A percentile compares a stretch with the other conserved stretches of the same genome.
Evolutionary conservation across 2,888 invertebrate species (phyloP).

Genomic region (Sipunculus nudus): DNA sequence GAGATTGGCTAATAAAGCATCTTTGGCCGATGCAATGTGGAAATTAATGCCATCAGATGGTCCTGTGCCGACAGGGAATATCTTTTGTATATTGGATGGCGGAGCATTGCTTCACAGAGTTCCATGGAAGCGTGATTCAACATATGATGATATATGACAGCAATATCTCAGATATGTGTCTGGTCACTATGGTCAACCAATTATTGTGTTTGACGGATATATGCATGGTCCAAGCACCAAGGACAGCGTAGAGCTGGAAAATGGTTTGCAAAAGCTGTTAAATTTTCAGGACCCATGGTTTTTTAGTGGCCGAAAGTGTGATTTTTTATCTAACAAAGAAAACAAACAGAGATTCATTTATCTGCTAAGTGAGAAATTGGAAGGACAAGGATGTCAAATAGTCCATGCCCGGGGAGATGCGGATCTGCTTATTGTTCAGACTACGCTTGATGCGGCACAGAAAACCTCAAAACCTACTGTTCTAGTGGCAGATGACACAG

Average conservation of each 20-base stretch:
- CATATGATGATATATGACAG: conserved; percentile 30
- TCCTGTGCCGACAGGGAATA: too few species aligned
- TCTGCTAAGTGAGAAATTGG: conserved; percentile 23
- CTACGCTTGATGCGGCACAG: conserved; percentile 25
- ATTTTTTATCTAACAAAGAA: conserved; percentile 37
- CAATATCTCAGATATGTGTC: conserved; percentile 26
- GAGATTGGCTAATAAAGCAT: too few species aligned
- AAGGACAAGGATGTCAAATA: conserved; percentile 9
- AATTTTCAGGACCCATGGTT: conserved; percentile 30
- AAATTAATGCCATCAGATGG: too few species aligned
- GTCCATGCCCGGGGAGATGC: conserved; percentile 43
- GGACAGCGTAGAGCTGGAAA: conserved; percentile 36
- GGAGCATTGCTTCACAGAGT: conserved; percentile 38
- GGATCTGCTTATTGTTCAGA: conserved; percentile 40
- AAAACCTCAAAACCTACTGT: conserved; percentile 11
- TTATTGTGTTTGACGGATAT: conserved; percentile 33
- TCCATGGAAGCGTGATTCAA: conserved; percentile 34
- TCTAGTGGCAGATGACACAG: conserved; percentile 47
- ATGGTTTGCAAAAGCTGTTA: conserved; percentile 17
- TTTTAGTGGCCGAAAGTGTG: conserved; percentile 37
- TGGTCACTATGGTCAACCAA: conserved; percentile 24
- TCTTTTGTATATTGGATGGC: too few species aligned
- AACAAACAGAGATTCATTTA: conserved; percentile 45
- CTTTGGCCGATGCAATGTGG: too few species aligned
- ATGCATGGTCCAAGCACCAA: conserved; percentile 33